These are phyloP conservation scores for Synanthedon myopaeformis DNA, from an alignment of 2,888 invertebrate species.

Conservation along the genomic window DNA sequence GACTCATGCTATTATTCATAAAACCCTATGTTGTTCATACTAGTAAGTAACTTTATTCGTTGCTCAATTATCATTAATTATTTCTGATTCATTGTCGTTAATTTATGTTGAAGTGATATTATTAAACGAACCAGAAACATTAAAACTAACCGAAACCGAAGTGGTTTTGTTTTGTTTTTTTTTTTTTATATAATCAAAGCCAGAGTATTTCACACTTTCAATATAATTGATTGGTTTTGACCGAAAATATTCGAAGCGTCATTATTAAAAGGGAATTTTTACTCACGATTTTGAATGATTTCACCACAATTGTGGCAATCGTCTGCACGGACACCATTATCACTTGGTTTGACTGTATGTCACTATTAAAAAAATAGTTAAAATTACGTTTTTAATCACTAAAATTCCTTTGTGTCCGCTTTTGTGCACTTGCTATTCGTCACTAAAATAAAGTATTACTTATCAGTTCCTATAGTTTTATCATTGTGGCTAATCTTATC, in stretches of 20 bases:
- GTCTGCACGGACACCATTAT: slow-evolving; percentile 86
- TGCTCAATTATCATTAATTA: neutral
- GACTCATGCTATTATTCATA: neutral
- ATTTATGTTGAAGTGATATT: neutral
- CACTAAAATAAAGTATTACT: slow-evolving; percentile 40
- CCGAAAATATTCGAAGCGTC: neutral
- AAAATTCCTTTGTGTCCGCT: slow-evolving; percentile 38
- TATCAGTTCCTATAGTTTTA: slow-evolving; percentile 43
- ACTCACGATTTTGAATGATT: slow-evolving; percentile 86
- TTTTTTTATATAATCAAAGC: too few relatives aligned
- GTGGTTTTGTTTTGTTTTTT: neutral
- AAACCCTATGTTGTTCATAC: neutral
- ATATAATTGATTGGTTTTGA: slow-evolving; percentile 5
- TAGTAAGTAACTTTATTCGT: neutral
- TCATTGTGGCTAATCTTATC: slow-evolving; percentile 59
- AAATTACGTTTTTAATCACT: slow-evolving; percentile 13
- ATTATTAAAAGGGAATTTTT: slow-evolving; percentile 5
- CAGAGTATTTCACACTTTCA: slow-evolving; percentile 3
- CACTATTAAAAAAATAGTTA: neutral
- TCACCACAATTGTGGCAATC: slow-evolving; percentile 84
- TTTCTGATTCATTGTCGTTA: neutral
- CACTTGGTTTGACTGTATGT: slow-evolving; percentile 16
- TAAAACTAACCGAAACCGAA: too few relatives aligned
- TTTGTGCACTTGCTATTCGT: slow-evolving; percentile 34
- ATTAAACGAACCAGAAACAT: too few relatives aligned